Conservation (phyloP, 2,113 vertebrate genomes). For the Aspiorhynchus laticeps region DNA sequence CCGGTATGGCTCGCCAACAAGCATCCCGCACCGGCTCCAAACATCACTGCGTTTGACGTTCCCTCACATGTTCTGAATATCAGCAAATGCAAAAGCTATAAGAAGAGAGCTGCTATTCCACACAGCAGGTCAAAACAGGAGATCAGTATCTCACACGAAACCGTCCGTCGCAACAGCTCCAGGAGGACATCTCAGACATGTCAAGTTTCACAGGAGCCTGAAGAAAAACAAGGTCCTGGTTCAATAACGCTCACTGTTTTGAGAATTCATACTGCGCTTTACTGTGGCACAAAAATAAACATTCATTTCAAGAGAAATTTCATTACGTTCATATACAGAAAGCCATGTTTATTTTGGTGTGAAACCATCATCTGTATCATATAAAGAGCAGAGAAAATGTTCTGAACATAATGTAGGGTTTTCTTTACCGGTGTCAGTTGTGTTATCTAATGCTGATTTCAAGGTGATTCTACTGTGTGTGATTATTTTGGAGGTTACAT, state of each 20-base stretch:
- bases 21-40: background rate
- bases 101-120: background rate
- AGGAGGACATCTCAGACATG: background rate
- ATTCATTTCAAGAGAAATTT: background rate
- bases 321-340: background rate
- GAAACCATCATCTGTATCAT: background rate
- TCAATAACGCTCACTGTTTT: background rate
- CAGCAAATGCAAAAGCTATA: background rate
- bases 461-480: background rate
- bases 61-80: conserved; percentile 9
- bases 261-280: background rate
- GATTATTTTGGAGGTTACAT: background rate
- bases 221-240: conserved; percentile 1
- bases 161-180: background rate
- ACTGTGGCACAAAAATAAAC: conserved; percentile 14
- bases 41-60: background rate
- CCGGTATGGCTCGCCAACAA: background rate
- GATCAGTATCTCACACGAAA: conserved; percentile 11
- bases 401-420: background rate
- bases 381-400: background rate
- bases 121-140: background rate
- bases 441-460: background rate
- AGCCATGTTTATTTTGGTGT: background rate
- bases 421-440: background rate
- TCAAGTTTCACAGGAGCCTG: background rate